Conservation (phyloP, 2,113 vertebrate species). For the Hystrix brachyura region DNA sequence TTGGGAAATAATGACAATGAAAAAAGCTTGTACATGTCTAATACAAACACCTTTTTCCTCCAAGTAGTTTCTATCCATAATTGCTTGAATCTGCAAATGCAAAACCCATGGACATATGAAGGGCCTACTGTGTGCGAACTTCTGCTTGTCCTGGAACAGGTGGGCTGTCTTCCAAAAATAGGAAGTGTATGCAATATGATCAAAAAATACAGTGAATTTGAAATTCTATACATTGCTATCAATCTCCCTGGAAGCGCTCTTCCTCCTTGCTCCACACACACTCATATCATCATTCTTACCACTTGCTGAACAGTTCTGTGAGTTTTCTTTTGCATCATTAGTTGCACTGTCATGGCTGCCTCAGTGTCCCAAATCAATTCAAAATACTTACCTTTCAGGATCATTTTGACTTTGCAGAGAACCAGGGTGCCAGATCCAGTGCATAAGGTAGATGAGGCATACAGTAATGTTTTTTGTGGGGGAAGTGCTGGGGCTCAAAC, state of each 20-base stretch:
- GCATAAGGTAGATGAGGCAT: not conserved
- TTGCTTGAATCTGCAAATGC: not conserved
- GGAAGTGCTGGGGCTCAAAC: too few species aligned
- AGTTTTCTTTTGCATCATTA: not conserved
- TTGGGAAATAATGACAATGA: not conserved
- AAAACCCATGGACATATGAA: not conserved
- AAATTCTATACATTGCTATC: not conserved
- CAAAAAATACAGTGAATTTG: not conserved
- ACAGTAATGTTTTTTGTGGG: not conserved
- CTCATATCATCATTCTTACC: not conserved
- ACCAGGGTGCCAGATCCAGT: not conserved
- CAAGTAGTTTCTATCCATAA: not conserved
- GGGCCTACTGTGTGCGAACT: not conserved
- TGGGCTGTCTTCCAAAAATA: not conserved
- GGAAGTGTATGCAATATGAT: not conserved
- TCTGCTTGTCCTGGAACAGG: not conserved
- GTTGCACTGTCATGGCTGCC: not conserved
- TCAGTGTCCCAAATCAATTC: not conserved
- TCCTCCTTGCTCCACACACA: not conserved
- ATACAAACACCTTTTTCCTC: not conserved
- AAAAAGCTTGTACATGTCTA: not conserved
- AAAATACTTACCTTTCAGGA: not conserved
- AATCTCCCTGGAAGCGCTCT: not conserved
- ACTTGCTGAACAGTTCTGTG: not conserved
- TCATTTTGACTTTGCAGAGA: not conserved